These are phyloP conservation scores for Meghimatium bilineatum DNA, from an alignment of 2,888 invertebrate genomes.

Conservation along the genomic window DNA sequence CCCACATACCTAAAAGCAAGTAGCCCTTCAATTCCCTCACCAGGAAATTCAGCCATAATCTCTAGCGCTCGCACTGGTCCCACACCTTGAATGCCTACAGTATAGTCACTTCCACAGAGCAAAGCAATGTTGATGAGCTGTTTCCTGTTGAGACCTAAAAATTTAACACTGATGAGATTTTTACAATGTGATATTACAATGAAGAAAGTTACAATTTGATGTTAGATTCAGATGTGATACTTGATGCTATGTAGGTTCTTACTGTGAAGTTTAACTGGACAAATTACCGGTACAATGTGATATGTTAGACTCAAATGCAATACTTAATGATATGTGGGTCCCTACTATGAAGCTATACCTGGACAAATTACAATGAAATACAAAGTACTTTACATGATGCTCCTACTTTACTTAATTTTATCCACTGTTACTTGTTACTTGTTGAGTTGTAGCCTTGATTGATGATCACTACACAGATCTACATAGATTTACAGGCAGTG, in stretches of 20 bases:
- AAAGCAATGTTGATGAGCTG: constrained; percentile 92
- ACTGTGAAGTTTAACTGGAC: not conserved
- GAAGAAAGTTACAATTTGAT: not conserved
- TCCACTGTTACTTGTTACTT: no score
- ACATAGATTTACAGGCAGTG: no score
- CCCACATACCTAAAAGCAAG: constrained; percentile 78
- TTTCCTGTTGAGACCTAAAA: constrained; percentile 85
- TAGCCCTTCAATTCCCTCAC: constrained; percentile 78
- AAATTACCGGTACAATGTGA: no score
- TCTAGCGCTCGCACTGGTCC: constrained; percentile 97
- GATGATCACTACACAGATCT: no score
- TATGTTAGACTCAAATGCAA: not conserved
- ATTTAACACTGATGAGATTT: not conserved
- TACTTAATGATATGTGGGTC: not conserved
- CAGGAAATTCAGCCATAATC: constrained; percentile 89
- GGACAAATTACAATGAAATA: not conserved
- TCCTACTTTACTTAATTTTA: no score
- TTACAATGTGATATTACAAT: not conserved
- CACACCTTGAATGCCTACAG: constrained; percentile 91
- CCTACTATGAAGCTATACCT: not conserved
- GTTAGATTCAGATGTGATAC: not conserved
- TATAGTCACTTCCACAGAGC: constrained; percentile 98
- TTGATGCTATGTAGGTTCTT: not conserved
- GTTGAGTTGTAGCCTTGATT: no score
- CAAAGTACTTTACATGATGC: no score